phyloP scores from a whole-genome alignment of 2,888 invertebrate species.

The Cosmia pyralina region DNA sequence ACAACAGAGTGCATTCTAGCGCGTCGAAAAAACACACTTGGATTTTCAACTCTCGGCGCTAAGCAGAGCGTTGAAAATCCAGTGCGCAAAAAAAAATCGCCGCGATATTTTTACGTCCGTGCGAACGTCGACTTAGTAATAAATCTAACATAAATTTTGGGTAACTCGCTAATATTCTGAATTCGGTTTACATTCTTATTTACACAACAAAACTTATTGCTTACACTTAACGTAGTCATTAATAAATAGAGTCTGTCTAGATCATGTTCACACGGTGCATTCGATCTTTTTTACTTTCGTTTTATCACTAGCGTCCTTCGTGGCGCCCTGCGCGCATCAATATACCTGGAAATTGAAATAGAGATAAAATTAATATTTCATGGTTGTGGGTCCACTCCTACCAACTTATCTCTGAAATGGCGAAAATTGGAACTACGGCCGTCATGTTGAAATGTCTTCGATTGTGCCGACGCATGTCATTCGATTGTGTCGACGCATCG shows the following conservation, averaged over 20 bases:
- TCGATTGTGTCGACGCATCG: too few relatives aligned
- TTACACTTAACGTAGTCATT: slow-evolving; percentile 68
- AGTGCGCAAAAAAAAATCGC: too few relatives aligned
- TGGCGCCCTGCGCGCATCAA: slow-evolving; percentile 69
- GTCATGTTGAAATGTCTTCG: too few relatives aligned
- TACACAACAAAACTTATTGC: slow-evolving; percentile 71
- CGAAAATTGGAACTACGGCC: too few relatives aligned
- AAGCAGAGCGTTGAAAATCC: too few relatives aligned
- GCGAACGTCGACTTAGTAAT: too few relatives aligned
- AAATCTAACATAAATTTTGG: slow-evolving; percentile 64
- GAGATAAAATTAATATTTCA: slow-evolving; percentile 7
- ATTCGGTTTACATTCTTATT: slow-evolving; percentile 71
- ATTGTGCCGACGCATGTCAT: too few relatives aligned
- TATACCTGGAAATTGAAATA: slow-evolving; percentile 76
- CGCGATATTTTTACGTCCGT: too few relatives aligned
- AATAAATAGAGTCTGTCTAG: slow-evolving; percentile 83
- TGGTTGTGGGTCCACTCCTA: not conserved
- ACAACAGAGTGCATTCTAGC: too few relatives aligned
- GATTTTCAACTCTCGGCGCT: too few relatives aligned
- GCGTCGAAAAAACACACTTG: too few relatives aligned
- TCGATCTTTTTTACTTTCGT: slow-evolving; percentile 67
- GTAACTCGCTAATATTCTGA: slow-evolving; percentile 71
- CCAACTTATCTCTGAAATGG: too few relatives aligned
- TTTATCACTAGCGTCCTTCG: slow-evolving; percentile 73
- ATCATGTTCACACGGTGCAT: slow-evolving; percentile 69